Base-by-base conservation (phyloP, 2,888 invertebrate species). In the Trissoscelio sp. region DNA sequence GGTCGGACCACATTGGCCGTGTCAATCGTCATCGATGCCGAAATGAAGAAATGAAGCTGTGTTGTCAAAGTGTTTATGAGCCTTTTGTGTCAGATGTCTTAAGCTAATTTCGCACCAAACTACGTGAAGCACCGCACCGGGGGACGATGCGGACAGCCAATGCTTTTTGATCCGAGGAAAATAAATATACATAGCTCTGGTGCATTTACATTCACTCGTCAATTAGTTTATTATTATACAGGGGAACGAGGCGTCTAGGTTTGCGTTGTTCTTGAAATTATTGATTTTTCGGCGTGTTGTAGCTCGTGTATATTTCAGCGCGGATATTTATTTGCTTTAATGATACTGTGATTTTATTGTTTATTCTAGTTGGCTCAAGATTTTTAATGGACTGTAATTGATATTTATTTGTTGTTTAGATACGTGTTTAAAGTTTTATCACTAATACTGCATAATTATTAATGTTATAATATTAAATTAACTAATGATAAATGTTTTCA, bases 1-100 rank as follows among this genome's bases (percentile, higher is more conserved):
- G n/a, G n/a, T n/a, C n/a, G n/a, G n/a, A n/a, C n/a, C n/a, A n/a
- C n/a, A n/a, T n/a, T n/a, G n/a, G n/a, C n/a, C 79, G 66, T 55
- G 72, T 46, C 51, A 14, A 62, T 79, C n/a, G n/a, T n/a, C n/a
- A 82, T 82, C 79, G 82, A 82, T 82, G n/a, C 48, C 75, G 7
- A 72, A 77, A 77, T 79, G 73, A 82, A 70, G 75, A 75, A 79
- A 72, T 69, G 77, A 67, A 75, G 77, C 66, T 48, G 57, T 82
- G 75, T 77, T 81, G 72, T 74, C 64, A 46, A 64, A 70, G 74
- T 80, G 80, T 80, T 74, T 80, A 80, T 80, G 74, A 80, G 80
- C 51, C 69, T 57, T 60, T 64, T 74, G 80, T 74, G 74, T 64
- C 70, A 53, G 64, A 69, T 70, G 72, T 70, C 58, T 80, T 70